phyloP scores from a whole-genome alignment of 2,113 vertebrate genomes.

The Jaculus jaculus region DNA sequence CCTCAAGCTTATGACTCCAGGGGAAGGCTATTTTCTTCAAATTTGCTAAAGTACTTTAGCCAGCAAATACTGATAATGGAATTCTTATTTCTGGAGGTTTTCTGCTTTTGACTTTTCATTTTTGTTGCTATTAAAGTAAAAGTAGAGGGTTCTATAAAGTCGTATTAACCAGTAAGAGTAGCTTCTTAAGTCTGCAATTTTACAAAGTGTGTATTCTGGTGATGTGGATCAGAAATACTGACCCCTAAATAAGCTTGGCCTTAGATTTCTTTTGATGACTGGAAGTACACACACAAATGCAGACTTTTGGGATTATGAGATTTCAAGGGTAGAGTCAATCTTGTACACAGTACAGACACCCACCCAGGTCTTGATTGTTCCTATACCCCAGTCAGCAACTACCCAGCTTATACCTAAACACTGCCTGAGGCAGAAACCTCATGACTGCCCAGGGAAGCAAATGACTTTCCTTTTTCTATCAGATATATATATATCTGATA shows the following conservation, averaged over 20 bases:
- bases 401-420: background rate
- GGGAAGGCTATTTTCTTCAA: slow-evolving; percentile 62
- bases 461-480: background rate
- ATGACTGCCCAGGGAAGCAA: background rate
- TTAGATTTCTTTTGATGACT: background rate
- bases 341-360: background rate
- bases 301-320: background rate
- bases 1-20: slow-evolving; percentile 57
- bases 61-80: slow-evolving; percentile 53
- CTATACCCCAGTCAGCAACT: background rate
- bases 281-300: background rate
- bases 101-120: background rate
- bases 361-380: background rate
- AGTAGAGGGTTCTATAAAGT: background rate
- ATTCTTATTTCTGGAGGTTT: slow-evolving; percentile 47
- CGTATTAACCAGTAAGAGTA: slow-evolving; percentile 20
- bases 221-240: background rate
- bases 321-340: background rate
- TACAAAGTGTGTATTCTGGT: background rate
- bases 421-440: background rate
- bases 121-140: background rate
- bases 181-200: background rate
- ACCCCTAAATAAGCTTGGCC: background rate
- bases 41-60: slow-evolving; percentile 65
- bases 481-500: background rate